Conservation (phyloP, 1,140 invertebrate species). For the Prorops nasuta region DNA sequence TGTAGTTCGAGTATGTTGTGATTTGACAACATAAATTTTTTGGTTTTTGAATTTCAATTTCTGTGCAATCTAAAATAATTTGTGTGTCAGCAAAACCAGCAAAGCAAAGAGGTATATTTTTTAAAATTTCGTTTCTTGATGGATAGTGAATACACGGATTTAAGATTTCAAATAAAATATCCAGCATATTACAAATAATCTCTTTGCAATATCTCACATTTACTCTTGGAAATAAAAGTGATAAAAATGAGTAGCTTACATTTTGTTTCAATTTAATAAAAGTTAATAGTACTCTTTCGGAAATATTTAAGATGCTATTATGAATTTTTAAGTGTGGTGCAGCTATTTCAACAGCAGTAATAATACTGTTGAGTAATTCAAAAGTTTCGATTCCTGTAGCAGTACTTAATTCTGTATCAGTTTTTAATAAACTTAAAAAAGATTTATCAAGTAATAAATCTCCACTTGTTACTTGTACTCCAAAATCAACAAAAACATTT, state of each 20-base stretch:
- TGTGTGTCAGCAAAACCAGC: constrained; percentile 16
- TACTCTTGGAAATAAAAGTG: constrained; percentile 1
- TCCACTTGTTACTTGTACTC: constrained; percentile 11
- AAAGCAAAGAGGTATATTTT: constrained; percentile 24
- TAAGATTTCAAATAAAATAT: constrained; percentile 15
- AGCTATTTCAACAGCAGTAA: constrained; percentile 4
- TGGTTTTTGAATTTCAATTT: constrained; percentile 16
- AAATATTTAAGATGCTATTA: not conserved
- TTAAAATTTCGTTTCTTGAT: constrained; percentile 17
- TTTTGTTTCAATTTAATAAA: constrained; percentile 6
- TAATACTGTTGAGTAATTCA: constrained; percentile 13
- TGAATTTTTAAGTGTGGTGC: not conserved
- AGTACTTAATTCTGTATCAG: constrained; percentile 15
- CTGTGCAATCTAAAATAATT: constrained; percentile 29
- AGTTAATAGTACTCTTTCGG: not conserved
- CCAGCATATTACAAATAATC: constrained; percentile 17
- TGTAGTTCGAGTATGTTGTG: constrained; percentile 28
- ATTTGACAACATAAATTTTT: constrained; percentile 12
- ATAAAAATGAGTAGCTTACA: not conserved
- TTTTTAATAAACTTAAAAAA: constrained; percentile 15
- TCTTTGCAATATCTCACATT: constrained; percentile 7
- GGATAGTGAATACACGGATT: constrained; percentile 8
- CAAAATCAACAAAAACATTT: not conserved
- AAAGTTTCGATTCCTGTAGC: constrained; percentile 18
- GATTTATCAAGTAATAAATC: constrained; percentile 6